Percentiles rank a stretch among this genome's conserved stretches.
phyloP scores from a whole-genome alignment of 1,140 invertebrate genomes.

The Prorops nasuta region DNA sequence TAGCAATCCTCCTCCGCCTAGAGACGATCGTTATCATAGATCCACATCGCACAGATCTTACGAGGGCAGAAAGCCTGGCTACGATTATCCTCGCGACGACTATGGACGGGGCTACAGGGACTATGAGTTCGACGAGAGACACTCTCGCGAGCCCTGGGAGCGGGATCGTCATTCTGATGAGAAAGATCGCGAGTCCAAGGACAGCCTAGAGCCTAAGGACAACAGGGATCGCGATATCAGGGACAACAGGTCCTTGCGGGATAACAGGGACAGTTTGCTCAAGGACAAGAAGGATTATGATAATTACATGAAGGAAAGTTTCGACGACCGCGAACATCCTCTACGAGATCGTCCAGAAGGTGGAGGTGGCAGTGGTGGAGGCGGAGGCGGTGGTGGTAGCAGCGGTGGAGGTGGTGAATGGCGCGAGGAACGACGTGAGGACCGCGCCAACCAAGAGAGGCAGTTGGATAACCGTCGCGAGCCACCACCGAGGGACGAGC shows the following conservation, averaged over 20 bases:
- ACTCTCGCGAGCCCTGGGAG: conserved; percentile 46
- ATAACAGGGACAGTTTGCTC: conserved; percentile 34
- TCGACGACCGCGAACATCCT: conserved; percentile 49
- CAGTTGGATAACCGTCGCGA: conserved; percentile 33
- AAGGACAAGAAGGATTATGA: conserved; percentile 51
- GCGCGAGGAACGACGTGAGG: conserved; percentile 40
- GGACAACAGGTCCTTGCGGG: conserved; percentile 28
- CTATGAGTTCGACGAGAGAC: conserved; percentile 49
- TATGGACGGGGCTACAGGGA: conserved; percentile 46
- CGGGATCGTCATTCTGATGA: conserved; percentile 47
- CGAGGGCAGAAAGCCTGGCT: conserved; percentile 40
- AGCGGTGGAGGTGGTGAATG: conserved; percentile 35
- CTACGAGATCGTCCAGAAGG: conserved; percentile 29
- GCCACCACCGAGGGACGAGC: conserved; percentile 31
- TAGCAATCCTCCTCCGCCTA: conserved; percentile 12
- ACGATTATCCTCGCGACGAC: conserved; percentile 50
- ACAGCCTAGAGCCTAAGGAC: conserved; percentile 23
- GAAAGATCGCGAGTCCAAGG: conserved; percentile 34
- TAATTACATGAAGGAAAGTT: conserved; percentile 43
- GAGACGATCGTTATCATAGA: conserved; percentile 39
- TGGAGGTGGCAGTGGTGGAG: no score
- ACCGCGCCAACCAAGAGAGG: conserved; percentile 25
- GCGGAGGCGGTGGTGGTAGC: no score
- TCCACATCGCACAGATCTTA: conserved; percentile 38
- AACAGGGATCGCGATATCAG: conserved; percentile 31